phyloP scores from a whole-genome alignment of 2,113 vertebrate species.

The Zosterops hypoxanthus region DNA sequence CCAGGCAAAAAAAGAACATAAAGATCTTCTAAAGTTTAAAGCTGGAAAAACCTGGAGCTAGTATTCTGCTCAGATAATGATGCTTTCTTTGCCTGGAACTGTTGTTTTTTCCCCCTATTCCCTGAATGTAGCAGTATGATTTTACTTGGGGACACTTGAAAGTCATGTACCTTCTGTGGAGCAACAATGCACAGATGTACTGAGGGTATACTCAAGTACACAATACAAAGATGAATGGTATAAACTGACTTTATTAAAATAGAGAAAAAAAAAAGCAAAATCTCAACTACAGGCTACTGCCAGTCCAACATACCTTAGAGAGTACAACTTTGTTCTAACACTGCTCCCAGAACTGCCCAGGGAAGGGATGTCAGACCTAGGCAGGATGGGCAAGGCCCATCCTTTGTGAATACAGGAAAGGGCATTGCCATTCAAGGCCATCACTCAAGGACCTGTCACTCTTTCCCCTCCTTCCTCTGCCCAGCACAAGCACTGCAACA shows the following conservation, averaged over 20 bases:
- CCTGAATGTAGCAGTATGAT: neutral
- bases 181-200: neutral
- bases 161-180: neutral
- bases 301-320: neutral
- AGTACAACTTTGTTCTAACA: neutral
- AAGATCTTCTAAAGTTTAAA: neutral
- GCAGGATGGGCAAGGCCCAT: neutral
- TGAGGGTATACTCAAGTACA: neutral
- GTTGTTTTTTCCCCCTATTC: neutral
- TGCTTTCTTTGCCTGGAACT: neutral
- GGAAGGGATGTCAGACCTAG: neutral
- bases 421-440: neutral
- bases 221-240: neutral
- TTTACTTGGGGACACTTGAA: neutral
- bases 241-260: neutral
- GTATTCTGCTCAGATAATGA: neutral
- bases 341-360: neutral
- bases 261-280: fast-evolving
- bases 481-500: neutral
- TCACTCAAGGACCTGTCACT: neutral
- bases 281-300: neutral
- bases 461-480: neutral
- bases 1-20: neutral
- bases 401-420: neutral
- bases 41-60: neutral